Evolutionary conservation across 1,140 invertebrate genomes (phyloP).

Genomic region (Ostrea edulis): DNA sequence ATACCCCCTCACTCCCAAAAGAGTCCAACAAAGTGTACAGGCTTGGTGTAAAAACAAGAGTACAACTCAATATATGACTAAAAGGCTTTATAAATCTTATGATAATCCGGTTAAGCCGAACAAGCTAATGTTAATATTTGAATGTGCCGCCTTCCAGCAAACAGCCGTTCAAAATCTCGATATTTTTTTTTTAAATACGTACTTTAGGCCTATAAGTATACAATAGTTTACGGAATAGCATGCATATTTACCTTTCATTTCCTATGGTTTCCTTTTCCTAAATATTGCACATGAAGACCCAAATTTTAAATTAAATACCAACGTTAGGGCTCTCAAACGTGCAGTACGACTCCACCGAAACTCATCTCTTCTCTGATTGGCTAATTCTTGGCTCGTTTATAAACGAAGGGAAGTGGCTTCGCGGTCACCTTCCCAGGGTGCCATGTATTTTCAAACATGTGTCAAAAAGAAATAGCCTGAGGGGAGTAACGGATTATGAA

Average conservation of each 20-base stretch:
- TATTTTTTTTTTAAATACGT: not conserved
- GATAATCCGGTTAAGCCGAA: too few relatives aligned
- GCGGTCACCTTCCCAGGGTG: conserved; percentile 39
- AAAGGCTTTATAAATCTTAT: too few relatives aligned
- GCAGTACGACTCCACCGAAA: not conserved
- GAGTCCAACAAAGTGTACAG: too few relatives aligned
- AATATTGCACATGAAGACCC: not conserved
- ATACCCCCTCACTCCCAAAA: too few relatives aligned
- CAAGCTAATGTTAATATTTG: not conserved
- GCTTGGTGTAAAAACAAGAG: too few relatives aligned
- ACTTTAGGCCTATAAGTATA: not conserved
- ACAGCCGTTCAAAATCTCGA: not conserved
- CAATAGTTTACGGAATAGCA: conserved; percentile 13
- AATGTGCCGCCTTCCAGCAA: conserved; percentile 1
- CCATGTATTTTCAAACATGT: conserved; percentile 25
- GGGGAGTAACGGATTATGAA: not conserved
- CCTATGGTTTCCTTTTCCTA: not conserved
- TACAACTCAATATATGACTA: too few relatives aligned
- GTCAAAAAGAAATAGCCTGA: conserved; percentile 4
- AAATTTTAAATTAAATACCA: conserved; percentile 26
- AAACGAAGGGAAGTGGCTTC: conserved; percentile 44
- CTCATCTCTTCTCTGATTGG: conserved; percentile 46
- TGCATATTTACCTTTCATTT: conserved; percentile 35
- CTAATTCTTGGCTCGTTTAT: conserved; percentile 42
- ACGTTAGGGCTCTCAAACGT: not conserved